Conservation (phyloP, 2,113 vertebrate genomes). For the Meles meles region DNA sequence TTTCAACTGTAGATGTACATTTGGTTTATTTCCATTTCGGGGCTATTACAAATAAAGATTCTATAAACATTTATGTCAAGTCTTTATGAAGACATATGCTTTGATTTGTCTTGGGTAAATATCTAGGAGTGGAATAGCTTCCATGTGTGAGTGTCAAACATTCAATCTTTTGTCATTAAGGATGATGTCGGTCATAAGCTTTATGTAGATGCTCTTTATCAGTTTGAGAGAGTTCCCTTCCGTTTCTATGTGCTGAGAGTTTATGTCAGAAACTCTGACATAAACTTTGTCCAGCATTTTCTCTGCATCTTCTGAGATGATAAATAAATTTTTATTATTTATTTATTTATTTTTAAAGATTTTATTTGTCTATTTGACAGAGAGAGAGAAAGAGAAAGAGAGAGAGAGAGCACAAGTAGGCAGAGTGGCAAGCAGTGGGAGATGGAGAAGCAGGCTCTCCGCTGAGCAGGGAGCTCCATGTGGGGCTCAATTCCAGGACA, state of each 20-base stretch:
- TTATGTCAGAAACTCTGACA: no score
- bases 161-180: background rate
- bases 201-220: background rate
- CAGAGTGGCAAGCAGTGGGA: no score
- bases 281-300: no score
- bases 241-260: background rate
- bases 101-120: background rate
- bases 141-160: background rate
- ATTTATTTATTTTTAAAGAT: no score
- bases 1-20: background rate
- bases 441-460: no score
- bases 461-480: no score
- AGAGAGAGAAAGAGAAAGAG: no score
- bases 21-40: background rate
- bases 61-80: background rate
- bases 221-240: background rate
- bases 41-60: slow-evolving; percentile 1
- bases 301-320: no score
- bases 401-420: no score
- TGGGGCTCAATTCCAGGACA: no score
- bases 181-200: background rate
- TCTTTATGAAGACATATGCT: background rate
- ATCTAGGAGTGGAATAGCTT: background rate
- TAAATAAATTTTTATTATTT: no score
- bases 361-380: no score